phyloP scores from a whole-genome alignment of 2,797 vertebrate species.

The Pantherophis vulpinus region DNA sequence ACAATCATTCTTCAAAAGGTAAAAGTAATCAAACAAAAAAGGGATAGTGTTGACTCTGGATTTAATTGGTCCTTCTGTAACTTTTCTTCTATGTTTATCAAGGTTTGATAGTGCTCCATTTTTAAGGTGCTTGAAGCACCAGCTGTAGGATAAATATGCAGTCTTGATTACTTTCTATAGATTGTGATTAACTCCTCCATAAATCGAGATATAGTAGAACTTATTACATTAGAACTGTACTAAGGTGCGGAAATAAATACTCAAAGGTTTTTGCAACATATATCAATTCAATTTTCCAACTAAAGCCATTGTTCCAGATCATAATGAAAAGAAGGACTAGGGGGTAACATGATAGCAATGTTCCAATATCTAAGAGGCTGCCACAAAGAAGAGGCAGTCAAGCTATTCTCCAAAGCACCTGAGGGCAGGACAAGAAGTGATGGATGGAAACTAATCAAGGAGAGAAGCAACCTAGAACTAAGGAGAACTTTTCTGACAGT shows the following conservation, averaged over 20 bases:
- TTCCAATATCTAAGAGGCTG: too few relatives aligned
- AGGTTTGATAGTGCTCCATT: not conserved
- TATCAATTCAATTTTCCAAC: not conserved
- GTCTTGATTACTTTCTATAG: not conserved
- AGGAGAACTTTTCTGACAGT: too few relatives aligned
- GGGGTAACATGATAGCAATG: too few relatives aligned
- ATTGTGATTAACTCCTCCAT: not conserved
- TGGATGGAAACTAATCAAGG: too few relatives aligned
- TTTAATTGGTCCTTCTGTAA: conserved; percentile 3
- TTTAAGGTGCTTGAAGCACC: not conserved
- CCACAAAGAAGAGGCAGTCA: too few relatives aligned
- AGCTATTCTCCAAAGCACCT: too few relatives aligned
- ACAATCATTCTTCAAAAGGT: not conserved
- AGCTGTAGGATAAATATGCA: not conserved
- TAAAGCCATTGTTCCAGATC: not conserved
- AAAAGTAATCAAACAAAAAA: conserved; percentile 5
- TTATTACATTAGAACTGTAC: not conserved
- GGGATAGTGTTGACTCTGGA: not conserved
- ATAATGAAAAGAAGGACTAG: too few relatives aligned
- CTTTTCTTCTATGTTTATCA: not conserved
- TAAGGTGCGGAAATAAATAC: not conserved
- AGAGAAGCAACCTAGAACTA: too few relatives aligned
- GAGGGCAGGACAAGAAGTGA: too few relatives aligned
- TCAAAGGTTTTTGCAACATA: not conserved
- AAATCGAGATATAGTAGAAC: not conserved